These are phyloP conservation scores for Rhorus exstirpatorius DNA, from an alignment of 2,888 invertebrate species.

Conservation along the genomic window DNA sequence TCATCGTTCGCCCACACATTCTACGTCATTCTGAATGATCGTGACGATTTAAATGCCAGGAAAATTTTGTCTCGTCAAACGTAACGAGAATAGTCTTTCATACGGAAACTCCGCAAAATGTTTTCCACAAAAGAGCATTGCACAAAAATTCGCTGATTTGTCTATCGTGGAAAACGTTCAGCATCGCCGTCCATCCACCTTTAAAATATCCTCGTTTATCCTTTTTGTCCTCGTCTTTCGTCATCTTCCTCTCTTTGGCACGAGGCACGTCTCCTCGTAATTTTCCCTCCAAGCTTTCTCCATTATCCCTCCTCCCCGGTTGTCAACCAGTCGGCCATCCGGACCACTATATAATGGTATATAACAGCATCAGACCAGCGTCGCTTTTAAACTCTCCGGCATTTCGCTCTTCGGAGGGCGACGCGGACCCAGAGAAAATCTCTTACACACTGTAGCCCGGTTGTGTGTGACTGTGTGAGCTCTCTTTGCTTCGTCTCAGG, in stretches of 20 bases:
- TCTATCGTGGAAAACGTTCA: too few species aligned
- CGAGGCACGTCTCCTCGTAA: constrained; percentile 45
- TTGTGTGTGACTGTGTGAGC: constrained; percentile 8
- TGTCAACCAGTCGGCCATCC: not conserved
- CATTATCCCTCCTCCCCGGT: constrained; percentile 15
- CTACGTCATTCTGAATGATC: too few species aligned
- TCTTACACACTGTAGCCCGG: constrained; percentile 5
- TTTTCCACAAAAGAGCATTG: too few species aligned
- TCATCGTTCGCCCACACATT: too few species aligned
- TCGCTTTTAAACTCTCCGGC: constrained; percentile 45
- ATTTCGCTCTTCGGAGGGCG: constrained; percentile 49
- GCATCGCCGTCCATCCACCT: constrained; percentile 15
- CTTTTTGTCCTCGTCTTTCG: constrained; percentile 18
- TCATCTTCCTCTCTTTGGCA: constrained; percentile 10
- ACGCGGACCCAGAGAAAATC: constrained; percentile 36
- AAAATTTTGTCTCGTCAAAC: too few species aligned
- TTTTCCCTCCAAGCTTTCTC: constrained; percentile 36
- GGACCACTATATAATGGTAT: constrained; percentile 24
- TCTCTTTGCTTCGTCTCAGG: constrained; percentile 46
- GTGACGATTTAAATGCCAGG: too few species aligned
- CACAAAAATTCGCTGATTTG: too few species aligned
- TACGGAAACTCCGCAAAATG: too few species aligned
- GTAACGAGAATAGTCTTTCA: too few species aligned
- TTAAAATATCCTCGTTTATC: constrained; percentile 28
- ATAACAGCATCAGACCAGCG: too few species aligned